Conservation (phyloP, 1,140 invertebrate genomes). For the Conus ventricosus region DNA sequence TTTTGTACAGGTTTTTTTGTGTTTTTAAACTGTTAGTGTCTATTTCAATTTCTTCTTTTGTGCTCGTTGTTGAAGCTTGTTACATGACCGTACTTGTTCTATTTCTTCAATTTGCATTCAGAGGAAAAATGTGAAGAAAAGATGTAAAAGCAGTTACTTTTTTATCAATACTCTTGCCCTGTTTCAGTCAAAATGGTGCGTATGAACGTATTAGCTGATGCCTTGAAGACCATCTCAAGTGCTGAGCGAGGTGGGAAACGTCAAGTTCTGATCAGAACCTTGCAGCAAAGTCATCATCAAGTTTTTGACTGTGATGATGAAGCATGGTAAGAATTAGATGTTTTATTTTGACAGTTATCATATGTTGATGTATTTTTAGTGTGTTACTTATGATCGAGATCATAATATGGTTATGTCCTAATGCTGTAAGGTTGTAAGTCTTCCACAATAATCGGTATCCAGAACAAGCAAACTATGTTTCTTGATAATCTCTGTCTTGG, state of each 20-base stretch:
- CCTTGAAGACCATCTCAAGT: slow-evolving; percentile 98
- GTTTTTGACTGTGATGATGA: slow-evolving; percentile 99
- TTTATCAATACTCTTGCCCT: not conserved
- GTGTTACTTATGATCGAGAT: slow-evolving; percentile 36
- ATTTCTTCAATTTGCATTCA: not conserved
- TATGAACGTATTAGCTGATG: slow-evolving; percentile 99
- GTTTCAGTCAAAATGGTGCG: slow-evolving; percentile 89
- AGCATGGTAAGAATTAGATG: slow-evolving; percentile 86
- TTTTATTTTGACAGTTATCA: slow-evolving; percentile 58
- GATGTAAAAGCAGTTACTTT: not conserved
- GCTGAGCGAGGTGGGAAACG: slow-evolving; percentile 99
- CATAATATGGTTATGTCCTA: no score
- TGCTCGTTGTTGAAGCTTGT: not conserved
- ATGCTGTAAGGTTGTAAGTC: no score
- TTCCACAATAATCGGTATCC: no score
- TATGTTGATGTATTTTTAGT: slow-evolving; percentile 28
- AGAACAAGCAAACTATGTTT: no score
- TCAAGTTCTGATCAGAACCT: slow-evolving; percentile 96
- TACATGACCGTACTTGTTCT: not conserved
- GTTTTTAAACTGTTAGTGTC: not conserved
- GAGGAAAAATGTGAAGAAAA: not conserved
- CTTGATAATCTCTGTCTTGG: no score
- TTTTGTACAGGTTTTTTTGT: no score
- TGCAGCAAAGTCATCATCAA: slow-evolving; percentile 99
- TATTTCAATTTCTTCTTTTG: not conserved